phyloP scores from a whole-genome alignment of 2,888 invertebrate species.

The Meteorus colon region DNA sequence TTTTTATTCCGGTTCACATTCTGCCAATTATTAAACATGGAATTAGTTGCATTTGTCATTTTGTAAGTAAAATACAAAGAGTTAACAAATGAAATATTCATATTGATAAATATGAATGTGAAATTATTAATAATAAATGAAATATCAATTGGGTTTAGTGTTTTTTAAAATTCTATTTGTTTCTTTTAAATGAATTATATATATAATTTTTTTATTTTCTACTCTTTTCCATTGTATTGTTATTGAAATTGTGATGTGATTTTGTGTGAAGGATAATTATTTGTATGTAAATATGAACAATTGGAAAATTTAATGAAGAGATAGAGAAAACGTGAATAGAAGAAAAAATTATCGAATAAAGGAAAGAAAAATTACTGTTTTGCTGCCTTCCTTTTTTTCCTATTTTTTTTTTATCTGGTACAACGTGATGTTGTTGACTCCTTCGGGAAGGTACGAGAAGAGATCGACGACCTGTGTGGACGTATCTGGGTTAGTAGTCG shows the following conservation, averaged over 20 bases:
- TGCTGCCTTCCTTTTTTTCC: background rate
- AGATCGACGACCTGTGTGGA: slow-evolving; percentile 71
- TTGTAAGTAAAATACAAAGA: background rate
- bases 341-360: slow-evolving; percentile 20
- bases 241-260: background rate
- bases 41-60: background rate
- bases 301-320: background rate
- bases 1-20: slow-evolving; percentile 66
- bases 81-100: background rate
- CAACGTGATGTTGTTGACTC: slow-evolving; percentile 58
- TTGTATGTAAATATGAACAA: background rate
- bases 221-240: background rate
- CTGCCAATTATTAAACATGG: slow-evolving; percentile 47
- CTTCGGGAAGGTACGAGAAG: slow-evolving; percentile 60
- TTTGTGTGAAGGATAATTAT: background rate
- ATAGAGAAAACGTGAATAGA: background rate
- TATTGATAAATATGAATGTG: background rate
- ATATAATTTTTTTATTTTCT: background rate
- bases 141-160: background rate
- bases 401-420: slow-evolving; percentile 64
- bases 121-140: background rate
- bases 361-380: slow-evolving; percentile 22
- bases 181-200: background rate
- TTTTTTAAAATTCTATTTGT: background rate
- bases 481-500: slow-evolving; percentile 73